Evolutionary conservation across 2,113 vertebrate genomes (phyloP).

Genomic region (Condylura cristata): DNA sequence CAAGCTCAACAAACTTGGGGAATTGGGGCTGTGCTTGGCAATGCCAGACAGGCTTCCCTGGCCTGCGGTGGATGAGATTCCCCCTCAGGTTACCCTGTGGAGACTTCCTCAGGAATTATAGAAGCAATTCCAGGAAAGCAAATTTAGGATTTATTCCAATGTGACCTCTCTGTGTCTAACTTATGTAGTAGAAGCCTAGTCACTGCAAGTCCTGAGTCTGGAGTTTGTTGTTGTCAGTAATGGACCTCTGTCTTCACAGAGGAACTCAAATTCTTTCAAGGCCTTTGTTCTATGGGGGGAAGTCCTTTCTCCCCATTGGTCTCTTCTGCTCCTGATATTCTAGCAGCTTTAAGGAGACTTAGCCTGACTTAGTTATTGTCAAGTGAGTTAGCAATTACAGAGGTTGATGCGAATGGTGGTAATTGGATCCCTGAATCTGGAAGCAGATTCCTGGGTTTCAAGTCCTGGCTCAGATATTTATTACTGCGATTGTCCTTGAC

Average conservation of each 20-base stretch:
- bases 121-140: background rate
- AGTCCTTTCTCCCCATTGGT: background rate
- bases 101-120: background rate
- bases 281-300: background rate
- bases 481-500: background rate
- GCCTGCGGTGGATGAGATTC: background rate
- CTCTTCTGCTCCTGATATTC: background rate
- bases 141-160: background rate
- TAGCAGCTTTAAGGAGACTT: background rate
- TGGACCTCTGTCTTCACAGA: background rate
- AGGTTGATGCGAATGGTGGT: background rate
- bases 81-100: background rate
- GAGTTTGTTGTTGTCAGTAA: background rate
- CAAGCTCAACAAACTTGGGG: background rate
- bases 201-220: background rate
- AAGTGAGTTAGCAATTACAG: background rate
- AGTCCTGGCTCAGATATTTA: background rate
- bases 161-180: background rate
- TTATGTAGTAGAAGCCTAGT: background rate
- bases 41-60: background rate
- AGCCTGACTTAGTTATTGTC: background rate
- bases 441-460: background rate
- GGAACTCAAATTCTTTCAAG: background rate
- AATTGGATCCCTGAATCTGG: background rate
- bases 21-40: background rate